Conservation (phyloP, 2,888 invertebrate genomes). For the Bursaphelenchus okinawaensis region DNA sequence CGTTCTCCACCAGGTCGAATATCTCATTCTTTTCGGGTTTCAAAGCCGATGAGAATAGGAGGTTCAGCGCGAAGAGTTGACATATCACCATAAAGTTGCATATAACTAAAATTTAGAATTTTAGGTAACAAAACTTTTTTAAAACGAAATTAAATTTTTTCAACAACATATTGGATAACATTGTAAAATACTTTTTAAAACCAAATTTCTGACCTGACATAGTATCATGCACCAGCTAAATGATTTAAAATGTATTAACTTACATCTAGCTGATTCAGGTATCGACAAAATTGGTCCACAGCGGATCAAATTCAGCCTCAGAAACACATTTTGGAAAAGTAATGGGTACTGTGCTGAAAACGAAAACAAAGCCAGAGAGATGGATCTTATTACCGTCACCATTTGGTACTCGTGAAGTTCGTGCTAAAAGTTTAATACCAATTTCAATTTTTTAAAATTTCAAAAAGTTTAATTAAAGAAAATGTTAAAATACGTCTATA, state of each 20-base stretch:
- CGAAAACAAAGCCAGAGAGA: neutral
- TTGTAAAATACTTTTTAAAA: too few species aligned
- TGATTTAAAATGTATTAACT: neutral
- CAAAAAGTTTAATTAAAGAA: too few species aligned
- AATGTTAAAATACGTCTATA: too few species aligned
- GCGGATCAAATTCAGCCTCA: neutral
- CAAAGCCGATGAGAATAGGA: neutral
- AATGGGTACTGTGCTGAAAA: neutral
- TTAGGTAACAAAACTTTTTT: too few species aligned
- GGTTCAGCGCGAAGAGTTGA: neutral
- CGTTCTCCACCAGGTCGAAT: neutral
- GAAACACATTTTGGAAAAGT: neutral
- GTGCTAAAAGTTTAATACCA: too few species aligned
- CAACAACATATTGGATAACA: too few species aligned
- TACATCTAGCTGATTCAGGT: conserved; percentile 1
- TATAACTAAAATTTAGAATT: neutral
- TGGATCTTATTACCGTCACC: neutral
- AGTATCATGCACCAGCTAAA: too few species aligned
- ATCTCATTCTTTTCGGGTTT: neutral
- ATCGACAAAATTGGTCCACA: neutral
- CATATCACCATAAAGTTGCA: neutral
- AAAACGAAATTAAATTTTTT: too few species aligned
- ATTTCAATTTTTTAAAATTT: too few species aligned
- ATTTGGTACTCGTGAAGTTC: neutral
- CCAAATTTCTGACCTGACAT: too few species aligned